Base-by-base conservation (phyloP, 2,888 invertebrate species). In the Vanessa cardui region DNA sequence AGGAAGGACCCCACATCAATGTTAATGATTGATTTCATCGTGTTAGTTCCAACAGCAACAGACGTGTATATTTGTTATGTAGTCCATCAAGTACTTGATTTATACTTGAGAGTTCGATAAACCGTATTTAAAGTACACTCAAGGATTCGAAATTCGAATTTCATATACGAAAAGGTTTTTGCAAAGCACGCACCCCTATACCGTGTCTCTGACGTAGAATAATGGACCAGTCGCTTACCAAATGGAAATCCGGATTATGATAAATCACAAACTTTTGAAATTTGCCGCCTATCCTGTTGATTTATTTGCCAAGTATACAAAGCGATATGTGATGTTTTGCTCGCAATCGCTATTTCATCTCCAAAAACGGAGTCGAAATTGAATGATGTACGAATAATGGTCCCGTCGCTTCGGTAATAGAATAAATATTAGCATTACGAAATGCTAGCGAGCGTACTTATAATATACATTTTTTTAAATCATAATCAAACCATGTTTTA, bases 261-360 rank as follows among this genome's bases (percentile, higher is more conserved):
- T 91, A 91, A 91, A 91, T 91, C 90, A 89, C 86, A 89, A 91
- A 90, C 85, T 91, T 90, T 90, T 89, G 88, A 87, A 89, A 88
- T 90, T 88, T 86, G 84, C 83, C 87, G 86, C 84, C 84, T 86
- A 88, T 84, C 83, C 80, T 78, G 78, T 79, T 88, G 89, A 90
- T 89, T 90, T 90, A 90, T 90, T 84, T 82, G 82, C 80, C 68
- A 82, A 86, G 79, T 86, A 86, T 83, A 86, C 84, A 85, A 82
- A 83, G 81, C 81, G 83, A 83, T 83, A 82, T 82, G 80, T 80
- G 77, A 78, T 81, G 80, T 83, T 85, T 82, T 82, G 80, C 74
- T 70, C 68, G 59, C 67, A 70, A 73, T 75, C 72, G 67, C 59
- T 72, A 68, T 72, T 69, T 66, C 67, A 64, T 72, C 54, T 65